Percentiles rank a stretch among this genome's conserved stretches.
These are phyloP conservation scores for Leptosomus discolor DNA, from an alignment of 2,113 vertebrate species.

Conservation along the genomic window DNA sequence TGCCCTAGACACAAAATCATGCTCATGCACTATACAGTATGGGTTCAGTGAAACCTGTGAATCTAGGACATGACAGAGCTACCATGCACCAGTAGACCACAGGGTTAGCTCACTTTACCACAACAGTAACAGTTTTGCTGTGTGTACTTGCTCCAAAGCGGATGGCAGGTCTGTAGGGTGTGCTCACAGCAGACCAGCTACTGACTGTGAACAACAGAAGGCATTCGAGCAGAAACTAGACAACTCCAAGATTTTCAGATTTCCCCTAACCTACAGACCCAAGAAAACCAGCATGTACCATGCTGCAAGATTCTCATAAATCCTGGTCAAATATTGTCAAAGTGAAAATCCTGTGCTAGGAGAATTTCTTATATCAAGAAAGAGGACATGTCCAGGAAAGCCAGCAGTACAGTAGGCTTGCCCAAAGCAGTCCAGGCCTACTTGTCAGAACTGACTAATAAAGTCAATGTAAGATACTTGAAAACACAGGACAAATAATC, in stretches of 20 bases:
- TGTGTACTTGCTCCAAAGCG: accelerated
- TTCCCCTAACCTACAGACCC: neutral
- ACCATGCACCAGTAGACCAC: neutral
- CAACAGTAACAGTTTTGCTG: neutral
- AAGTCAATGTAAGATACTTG: neutral
- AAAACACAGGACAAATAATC: neutral
- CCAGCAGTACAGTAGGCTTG: neutral
- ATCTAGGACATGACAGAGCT: neutral
- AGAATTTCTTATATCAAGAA: neutral
- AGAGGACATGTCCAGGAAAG: neutral
- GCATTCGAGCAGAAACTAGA: neutral
- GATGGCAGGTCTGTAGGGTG: neutral
- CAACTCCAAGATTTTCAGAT: neutral
- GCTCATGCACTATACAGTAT: accelerated
- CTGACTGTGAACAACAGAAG: accelerated
- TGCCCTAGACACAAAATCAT: neutral
- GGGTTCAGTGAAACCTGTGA: neutral
- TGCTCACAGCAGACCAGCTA: neutral
- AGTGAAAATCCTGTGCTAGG: neutral
- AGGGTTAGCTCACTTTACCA: neutral
- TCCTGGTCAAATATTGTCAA: neutral
- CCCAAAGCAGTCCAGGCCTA: neutral
- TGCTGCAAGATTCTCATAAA: neutral
- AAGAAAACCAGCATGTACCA: neutral
- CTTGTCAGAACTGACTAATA: neutral